Evolutionary conservation across 1,140 invertebrate species (phyloP), one percentile per base, ranked within the genome.

Genomic region (Drosophila orosa): DNA sequence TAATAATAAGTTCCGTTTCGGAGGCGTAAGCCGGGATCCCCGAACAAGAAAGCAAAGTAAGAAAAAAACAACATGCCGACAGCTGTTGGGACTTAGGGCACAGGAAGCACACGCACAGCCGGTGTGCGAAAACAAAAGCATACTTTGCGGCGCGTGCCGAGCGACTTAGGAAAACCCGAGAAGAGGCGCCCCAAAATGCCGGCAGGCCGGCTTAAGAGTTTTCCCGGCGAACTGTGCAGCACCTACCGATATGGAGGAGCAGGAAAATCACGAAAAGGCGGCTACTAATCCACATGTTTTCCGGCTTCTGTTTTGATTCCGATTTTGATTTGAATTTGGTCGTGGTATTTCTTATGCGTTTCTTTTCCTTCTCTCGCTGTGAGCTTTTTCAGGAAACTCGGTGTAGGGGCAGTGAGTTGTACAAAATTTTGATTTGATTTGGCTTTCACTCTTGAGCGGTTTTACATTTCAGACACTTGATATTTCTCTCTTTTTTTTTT

Each of bases 241-340:
- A 89, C 84, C 77, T 89, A 89, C 84, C 85, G 50, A 84, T 77
- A 83, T 83, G 79, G 68, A 89, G 85, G 73, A 89, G 84, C 80
- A 90, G 82, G 77, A 81, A 80, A 90, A 90, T 89, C 80, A 89
- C 77, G 67, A 89, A 89, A 73, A 89, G 40, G 80, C 84, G 84
- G 80, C 84, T 90, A 90, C 84, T 89, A 89, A 89, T 89, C 84
- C 84, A 89, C 84, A 89, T 89, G 77, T 73, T 89, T 87, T 75
- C 77, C 74, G 84, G 73, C 67, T 75, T 78, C 68, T 86, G 83
- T 86, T 85, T 82, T 82, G 68, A 63, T 89, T 89, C 76, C 74
- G 68, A 68, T 75, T 74, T 79, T 50, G 47, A 66, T 68, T 82
- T 58, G 48, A 56, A 61, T 61, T 61, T 37, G 19, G 35, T 55